Conservation (phyloP, 2,888 invertebrate species). For the Selenia dentaria region DNA sequence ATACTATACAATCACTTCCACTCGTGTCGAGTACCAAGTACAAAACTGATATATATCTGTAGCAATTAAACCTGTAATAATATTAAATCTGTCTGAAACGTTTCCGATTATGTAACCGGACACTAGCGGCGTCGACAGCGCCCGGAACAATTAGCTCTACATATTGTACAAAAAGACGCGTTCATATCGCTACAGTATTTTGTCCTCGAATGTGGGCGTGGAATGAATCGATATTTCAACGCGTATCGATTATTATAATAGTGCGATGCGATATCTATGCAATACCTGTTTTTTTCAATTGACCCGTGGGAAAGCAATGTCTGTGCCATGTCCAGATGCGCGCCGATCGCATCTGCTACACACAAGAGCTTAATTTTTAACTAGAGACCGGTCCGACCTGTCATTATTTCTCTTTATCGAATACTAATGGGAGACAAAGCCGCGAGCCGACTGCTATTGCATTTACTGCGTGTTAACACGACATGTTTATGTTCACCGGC, state of each 20-base stretch:
- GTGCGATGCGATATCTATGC: constrained; percentile 47
- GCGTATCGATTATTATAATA: constrained; percentile 60
- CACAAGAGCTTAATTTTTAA: constrained; percentile 65
- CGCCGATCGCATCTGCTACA: constrained; percentile 57
- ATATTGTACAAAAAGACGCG: constrained; percentile 37
- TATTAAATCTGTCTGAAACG: constrained; percentile 37
- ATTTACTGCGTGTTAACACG: constrained; percentile 56
- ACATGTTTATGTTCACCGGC: constrained; percentile 50
- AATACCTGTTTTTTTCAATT: constrained; percentile 57
- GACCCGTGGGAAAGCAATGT: constrained; percentile 73
- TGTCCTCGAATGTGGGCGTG: constrained; percentile 14
- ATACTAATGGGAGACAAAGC: constrained; percentile 28
- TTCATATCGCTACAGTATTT: constrained; percentile 13
- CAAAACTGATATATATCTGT: too few species aligned
- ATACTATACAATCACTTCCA: too few species aligned
- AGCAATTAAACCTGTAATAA: constrained; percentile 33
- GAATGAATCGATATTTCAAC: constrained; percentile 40
- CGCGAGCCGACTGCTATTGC: constrained; percentile 29
- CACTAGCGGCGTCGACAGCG: constrained; percentile 27
- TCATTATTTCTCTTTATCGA: constrained; percentile 55
- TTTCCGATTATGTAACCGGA: constrained; percentile 37
- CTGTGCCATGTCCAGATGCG: constrained; percentile 45
- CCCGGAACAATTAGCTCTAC: constrained; percentile 47
- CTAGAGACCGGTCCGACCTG: constrained; percentile 54
- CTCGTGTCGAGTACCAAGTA: too few species aligned